Evolutionary conservation across 1,140 invertebrate genomes (phyloP), one percentile per base, ranked within the genome.

Genomic region (Antheraea mylitta): DNA sequence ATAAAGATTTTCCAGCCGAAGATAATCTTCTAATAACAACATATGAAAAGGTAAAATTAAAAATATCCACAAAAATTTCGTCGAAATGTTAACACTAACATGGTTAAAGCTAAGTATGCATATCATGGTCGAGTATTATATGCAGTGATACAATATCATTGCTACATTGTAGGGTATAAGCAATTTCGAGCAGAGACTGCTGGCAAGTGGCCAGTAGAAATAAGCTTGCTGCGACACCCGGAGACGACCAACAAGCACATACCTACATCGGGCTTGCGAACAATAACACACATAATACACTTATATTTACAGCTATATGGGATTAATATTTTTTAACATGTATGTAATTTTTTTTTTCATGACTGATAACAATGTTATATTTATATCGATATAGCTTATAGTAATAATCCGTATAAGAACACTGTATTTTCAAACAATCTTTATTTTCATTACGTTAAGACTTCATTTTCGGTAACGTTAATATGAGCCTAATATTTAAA

Each of bases 151-250:
- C 81, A 78, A 82, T 89, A 87, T 89, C 85, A 87, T 88, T 85
- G 83, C 75, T 84, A 83, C 79, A 82, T 73, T 81, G 77, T 87
- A 83, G 80, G 83, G 86, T 80, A 86, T 85, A 87, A 88, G 85
- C 85, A 89, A 90, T 90, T 89, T 87, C 81, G 72, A 83, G 78
- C 80, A 77, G 79, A 78, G 85, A 77, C 82, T 79, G 77, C 79
- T 90, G 88, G 88, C 88, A 83, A 75, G 66, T 74, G 76, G 82
- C 88, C 88, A 90, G 85, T 76, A 79, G 86, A 85, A 90, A 90
- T 88, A 87, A 88, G 85, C 86, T 85, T 76, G 78, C 81, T 80
- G 81, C 83, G 80, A 85, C 84, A 83, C 79, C 76, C 78, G 70
- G 76, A 79, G 79, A 88, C 78, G 76, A 80, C 77, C 84, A 81